These are phyloP conservation scores for Poecilia gillii DNA, from an alignment of 2,797 vertebrate genomes.

Conservation along the genomic window DNA sequence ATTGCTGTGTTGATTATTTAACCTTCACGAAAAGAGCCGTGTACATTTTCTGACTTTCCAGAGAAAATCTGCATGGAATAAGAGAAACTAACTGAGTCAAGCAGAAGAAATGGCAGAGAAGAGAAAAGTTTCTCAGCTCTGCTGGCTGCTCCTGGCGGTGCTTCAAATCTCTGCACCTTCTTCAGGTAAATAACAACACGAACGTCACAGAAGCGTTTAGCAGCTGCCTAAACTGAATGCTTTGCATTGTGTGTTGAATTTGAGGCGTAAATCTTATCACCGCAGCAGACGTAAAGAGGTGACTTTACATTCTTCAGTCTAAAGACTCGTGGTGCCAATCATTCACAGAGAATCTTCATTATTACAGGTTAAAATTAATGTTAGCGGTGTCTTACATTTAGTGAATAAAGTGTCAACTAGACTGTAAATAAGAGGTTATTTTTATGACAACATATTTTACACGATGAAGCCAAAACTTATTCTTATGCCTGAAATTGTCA, in stretches of 20 bases:
- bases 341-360: background rate
- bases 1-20: background rate
- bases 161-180: slow-evolving; percentile 44
- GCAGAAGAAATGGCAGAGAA: slow-evolving; percentile 18
- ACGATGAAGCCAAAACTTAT: background rate
- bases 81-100: background rate
- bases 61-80: slow-evolving; percentile 32
- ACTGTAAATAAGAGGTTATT: background rate
- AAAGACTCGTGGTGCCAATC: background rate
- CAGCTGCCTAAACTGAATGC: background rate
- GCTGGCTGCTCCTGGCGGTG: slow-evolving; percentile 50
- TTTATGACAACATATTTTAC: background rate
- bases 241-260: background rate
- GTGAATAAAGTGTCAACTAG: background rate
- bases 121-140: slow-evolving; percentile 5
- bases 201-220: background rate
- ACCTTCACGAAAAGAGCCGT: background rate
- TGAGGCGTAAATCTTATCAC: background rate
- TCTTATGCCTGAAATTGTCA: background rate
- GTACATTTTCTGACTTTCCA: slow-evolving; percentile 4
- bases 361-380: background rate
- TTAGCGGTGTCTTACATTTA: background rate
- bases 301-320: background rate
- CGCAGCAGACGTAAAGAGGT: background rate
- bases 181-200: slow-evolving; percentile 50